Evolutionary conservation across 2,888 invertebrate genomes (phyloP).

Genomic region (Andrena marginata): DNA sequence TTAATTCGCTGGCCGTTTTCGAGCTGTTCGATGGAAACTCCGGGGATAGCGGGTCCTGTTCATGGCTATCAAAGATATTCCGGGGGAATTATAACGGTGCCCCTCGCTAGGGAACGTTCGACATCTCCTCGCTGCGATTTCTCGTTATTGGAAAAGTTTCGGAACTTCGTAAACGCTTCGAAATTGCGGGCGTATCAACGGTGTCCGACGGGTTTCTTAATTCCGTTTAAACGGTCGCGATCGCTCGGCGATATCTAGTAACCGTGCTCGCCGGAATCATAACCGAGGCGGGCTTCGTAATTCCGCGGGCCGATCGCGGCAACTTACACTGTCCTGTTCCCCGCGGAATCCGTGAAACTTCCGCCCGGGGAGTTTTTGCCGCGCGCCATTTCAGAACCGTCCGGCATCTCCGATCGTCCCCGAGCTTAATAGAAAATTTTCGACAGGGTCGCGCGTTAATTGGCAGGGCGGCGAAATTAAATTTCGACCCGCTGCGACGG

Average conservation of each 20-base stretch:
- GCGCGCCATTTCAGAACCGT: background rate
- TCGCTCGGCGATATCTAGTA: slow-evolving; percentile 21
- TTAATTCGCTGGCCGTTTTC: background rate
- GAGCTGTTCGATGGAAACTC: background rate
- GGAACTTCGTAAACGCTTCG: slow-evolving; percentile 26
- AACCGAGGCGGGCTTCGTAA: slow-evolving; percentile 12
- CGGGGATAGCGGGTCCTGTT: background rate
- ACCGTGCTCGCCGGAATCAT: slow-evolving; percentile 5
- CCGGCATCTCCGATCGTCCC: background rate
- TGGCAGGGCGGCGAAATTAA: background rate
- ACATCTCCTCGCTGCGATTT: slow-evolving; percentile 28
- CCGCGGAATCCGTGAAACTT: background rate
- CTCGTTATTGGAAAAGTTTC: slow-evolving; percentile 55
- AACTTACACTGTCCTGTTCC: background rate
- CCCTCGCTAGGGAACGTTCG: slow-evolving; percentile 22
- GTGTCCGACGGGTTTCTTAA: slow-evolving; percentile 42
- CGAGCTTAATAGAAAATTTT: background rate
- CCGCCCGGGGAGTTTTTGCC: slow-evolving; percentile 7
- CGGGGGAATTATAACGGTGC: slow-evolving; percentile 8
- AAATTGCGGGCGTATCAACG: slow-evolving; percentile 32
- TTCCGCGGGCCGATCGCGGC: slow-evolving; percentile 17
- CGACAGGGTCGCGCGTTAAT: background rate
- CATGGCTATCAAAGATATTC: slow-evolving; percentile 34
- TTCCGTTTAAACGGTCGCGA: slow-evolving; percentile 26
- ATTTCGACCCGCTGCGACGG: background rate